Evolutionary conservation across 2,797 vertebrate genomes (phyloP).

Genomic region (Acanthis flammea): DNA sequence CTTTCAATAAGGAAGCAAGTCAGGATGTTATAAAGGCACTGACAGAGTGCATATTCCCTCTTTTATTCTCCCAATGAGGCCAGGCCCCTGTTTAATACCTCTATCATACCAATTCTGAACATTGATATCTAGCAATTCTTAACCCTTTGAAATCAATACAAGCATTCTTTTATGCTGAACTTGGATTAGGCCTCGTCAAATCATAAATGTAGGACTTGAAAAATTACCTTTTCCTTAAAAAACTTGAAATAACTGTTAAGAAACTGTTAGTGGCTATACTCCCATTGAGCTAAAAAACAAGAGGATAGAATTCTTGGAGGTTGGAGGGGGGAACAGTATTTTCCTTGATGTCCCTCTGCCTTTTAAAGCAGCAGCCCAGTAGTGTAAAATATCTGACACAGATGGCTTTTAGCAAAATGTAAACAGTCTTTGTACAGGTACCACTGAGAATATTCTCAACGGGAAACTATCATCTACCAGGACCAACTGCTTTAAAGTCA

Average conservation of each 20-base stretch:
- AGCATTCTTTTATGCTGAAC: background rate
- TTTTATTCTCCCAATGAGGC: background rate
- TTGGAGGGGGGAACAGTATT: fast-evolving
- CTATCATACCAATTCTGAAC: background rate
- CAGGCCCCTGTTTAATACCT: background rate
- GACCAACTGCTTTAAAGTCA: background rate
- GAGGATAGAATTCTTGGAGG: background rate
- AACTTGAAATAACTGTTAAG: background rate
- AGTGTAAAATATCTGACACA: background rate
- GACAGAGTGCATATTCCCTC: background rate
- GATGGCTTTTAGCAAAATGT: background rate
- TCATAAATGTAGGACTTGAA: background rate
- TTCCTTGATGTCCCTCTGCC: background rate
- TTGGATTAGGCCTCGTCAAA: background rate
- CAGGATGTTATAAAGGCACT: background rate
- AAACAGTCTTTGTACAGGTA: background rate
- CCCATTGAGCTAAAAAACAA: background rate
- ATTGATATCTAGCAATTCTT: background rate
- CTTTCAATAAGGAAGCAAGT: background rate
- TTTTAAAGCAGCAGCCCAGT: background rate
- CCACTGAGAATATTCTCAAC: background rate
- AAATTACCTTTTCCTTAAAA: background rate
- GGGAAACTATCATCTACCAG: background rate
- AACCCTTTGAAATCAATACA: background rate
- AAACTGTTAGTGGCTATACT: background rate